Base-by-base conservation (phyloP, 2,888 invertebrate species). In the Microchrysa polita region DNA sequence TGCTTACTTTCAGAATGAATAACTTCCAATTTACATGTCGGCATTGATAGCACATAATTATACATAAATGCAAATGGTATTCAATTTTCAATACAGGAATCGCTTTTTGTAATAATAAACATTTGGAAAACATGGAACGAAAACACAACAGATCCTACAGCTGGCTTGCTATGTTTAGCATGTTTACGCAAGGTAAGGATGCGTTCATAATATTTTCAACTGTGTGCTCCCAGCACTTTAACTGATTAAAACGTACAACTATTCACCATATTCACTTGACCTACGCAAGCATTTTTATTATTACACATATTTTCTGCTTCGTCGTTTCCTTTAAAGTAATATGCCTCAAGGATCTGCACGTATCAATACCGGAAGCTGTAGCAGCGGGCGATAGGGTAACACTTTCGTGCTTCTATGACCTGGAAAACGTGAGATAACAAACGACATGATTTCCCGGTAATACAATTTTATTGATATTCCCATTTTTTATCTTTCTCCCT, bases 291-390 rank as follows among this genome's bases (percentile, higher is more conserved):
- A 14, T 52, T 16, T 52, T 52, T 52, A 9, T 44, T 14, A 44
- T 44, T 12, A n/a, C n/a, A n/a, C 7, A 42, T 42, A 7, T 42
- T 7, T 48, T 48, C 16, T n/a, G 4, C 12, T 48, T 61, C 34
- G 16, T 18, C 42, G 7, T 67, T 27, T 14, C 14, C 52, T 42
- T 72, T 65, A 7, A 75, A 78, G 78, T 72, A 48, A 74, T 77
- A 65, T 78, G 77, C 55, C 65, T 79, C 22, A 77, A 77, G 69
- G 77, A 79, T 74, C 69, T 79, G 18, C 76, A 75, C 73, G 77
- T 79, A 40, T 73, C 75, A 27, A 77, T 78, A 48, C 79, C 78
- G n/a, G 78, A 79, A 73, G 77, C 77, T 22, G 77, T 78, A 18
- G 77, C 77, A 55, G 75, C 74, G 27, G 79, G 77, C 18, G 78